Conservation (phyloP, 53 echinoderm and acorn worm species). For the Echinarachnius parma region DNA sequence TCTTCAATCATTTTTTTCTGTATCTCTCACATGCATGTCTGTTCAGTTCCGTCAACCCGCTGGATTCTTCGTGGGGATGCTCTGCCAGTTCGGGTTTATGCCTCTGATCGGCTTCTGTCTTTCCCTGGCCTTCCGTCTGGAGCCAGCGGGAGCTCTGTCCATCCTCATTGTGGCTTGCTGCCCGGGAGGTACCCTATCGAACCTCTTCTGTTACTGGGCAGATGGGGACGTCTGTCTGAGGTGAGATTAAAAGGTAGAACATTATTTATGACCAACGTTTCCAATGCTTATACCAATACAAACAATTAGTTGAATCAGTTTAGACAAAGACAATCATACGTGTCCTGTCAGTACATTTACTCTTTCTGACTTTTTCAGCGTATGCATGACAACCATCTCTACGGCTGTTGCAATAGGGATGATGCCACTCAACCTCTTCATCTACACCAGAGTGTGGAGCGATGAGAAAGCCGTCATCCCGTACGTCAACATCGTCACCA, state of each 20-base stretch:
- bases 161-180: conserved; percentile 50
- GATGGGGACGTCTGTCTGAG: conserved; percentile 59
- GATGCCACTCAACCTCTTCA: conserved; percentile 93
- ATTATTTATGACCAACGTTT: too few species aligned
- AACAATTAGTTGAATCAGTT: too few species aligned
- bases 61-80: conserved; percentile 76
- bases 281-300: too few species aligned
- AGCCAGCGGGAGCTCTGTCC: conserved; percentile 33
- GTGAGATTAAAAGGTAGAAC: conserved; percentile 23
- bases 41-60: conserved; percentile 61
- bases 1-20: too few species aligned
- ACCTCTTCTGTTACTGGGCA: conserved; percentile 47
- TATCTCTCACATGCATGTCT: too few species aligned
- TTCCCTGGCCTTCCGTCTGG: conserved; percentile 32
- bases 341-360: too few species aligned
- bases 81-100: conserved; percentile 82
- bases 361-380: conserved; percentile 16
- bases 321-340: too few species aligned
- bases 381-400: conserved; percentile 51
- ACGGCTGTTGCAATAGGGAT: conserved; percentile 66
- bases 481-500: conserved; percentile 66
- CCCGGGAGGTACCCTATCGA: conserved; percentile 52
- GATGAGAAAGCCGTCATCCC: conserved; percentile 65
- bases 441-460: conserved; percentile 85
- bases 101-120: conserved; percentile 51